Conservation (phyloP, 1,140 invertebrate genomes). For the Maconellicoccus hirsutus region DNA sequence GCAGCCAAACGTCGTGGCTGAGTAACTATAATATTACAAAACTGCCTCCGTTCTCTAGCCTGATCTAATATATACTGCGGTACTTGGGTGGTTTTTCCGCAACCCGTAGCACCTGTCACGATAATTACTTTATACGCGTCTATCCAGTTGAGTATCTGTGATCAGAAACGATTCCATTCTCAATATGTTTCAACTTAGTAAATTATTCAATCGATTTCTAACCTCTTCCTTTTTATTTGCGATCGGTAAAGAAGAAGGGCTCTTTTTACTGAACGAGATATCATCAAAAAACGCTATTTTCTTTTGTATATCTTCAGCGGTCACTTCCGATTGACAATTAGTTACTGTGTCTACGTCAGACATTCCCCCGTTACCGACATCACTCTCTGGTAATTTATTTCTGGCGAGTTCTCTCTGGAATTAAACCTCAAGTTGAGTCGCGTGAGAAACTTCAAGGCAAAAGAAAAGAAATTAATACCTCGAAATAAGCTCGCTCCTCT, state of each 20-base stretch:
- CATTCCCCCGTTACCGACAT: background rate
- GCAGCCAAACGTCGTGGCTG: conserved; percentile 79
- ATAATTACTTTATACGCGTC: conserved; percentile 56
- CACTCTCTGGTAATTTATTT: background rate
- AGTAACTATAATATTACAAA: conserved; percentile 76
- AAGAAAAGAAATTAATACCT: background rate
- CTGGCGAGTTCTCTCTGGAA: too few species aligned
- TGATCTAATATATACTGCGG: conserved; percentile 79
- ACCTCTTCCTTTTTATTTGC: background rate
- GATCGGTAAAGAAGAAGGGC: background rate
- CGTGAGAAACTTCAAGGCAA: too few species aligned
- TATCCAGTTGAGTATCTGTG: conserved; percentile 49
- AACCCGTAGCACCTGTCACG: conserved; percentile 80
- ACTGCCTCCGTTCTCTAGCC: conserved; percentile 42
- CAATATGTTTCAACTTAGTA: too few species aligned
- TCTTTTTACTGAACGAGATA: background rate
- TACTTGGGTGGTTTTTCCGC: conserved; percentile 68
- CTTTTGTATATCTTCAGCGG: background rate
- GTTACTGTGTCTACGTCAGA: background rate
- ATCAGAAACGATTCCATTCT: too few species aligned
- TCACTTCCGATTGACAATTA: background rate
- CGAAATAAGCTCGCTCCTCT: background rate
- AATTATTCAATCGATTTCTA: background rate
- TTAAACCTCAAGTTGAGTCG: too few species aligned
- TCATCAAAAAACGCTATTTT: background rate